Evolutionary conservation across 2,113 vertebrate species (phyloP).

Genomic region (Alethe castanea): DNA sequence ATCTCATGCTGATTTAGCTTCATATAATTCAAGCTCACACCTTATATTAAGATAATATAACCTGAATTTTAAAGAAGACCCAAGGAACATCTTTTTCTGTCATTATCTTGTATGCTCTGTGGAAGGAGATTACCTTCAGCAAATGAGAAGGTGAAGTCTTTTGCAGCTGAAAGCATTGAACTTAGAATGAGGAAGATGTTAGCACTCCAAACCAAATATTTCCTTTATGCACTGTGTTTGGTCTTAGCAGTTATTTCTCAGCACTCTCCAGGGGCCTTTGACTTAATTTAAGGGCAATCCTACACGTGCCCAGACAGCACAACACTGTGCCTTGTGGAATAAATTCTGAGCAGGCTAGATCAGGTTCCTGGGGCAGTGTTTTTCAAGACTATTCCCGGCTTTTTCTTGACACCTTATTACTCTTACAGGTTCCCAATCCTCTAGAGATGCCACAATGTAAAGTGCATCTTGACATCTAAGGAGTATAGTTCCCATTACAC

Average conservation of each 20-base stretch:
- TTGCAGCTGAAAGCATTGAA: background rate
- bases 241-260: background rate
- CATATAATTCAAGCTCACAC: background rate
- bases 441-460: background rate
- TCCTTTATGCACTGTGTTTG: background rate
- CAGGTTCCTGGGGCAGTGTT: background rate
- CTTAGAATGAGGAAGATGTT: background rate
- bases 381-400: background rate
- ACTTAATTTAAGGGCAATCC: background rate
- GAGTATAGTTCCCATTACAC: background rate
- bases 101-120: background rate
- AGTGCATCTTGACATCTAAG: background rate
- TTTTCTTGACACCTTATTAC: background rate
- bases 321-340: background rate
- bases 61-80: background rate
- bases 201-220: background rate
- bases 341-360: background rate
- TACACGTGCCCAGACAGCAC: fast-evolving
- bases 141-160: background rate
- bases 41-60: background rate
- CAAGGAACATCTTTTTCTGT: background rate
- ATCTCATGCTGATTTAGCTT: background rate
- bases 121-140: background rate
- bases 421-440: background rate
- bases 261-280: background rate